Evolutionary conservation across 2,888 invertebrate genomes (phyloP).

Genomic region (Octonoba sinensis): DNA sequence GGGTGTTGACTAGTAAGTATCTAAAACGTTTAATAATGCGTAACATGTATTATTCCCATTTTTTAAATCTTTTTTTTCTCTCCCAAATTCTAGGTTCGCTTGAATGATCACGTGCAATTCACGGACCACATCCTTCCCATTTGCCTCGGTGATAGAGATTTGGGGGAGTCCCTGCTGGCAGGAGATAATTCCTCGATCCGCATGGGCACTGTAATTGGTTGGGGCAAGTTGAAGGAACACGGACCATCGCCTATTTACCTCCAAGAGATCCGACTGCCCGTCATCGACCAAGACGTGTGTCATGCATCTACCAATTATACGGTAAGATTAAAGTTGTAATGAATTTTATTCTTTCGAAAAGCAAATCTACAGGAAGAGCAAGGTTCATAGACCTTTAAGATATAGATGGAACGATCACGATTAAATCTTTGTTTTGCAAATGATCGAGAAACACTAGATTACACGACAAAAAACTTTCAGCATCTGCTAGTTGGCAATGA

Average conservation of each 20-base stretch:
- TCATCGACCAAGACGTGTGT: constrained; percentile 66
- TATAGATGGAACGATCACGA: no score
- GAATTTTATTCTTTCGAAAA: no score
- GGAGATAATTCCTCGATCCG: not conserved
- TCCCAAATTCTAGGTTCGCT: not conserved
- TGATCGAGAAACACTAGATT: no score
- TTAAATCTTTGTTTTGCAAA: no score
- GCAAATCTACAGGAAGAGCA: no score
- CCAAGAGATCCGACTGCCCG: constrained; percentile 67
- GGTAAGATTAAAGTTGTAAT: constrained; percentile 21
- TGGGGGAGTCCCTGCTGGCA: constrained; percentile 29
- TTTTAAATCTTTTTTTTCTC: no score
- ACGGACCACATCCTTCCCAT: constrained; percentile 67
- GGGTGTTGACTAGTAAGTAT: no score
- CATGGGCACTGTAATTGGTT: constrained; percentile 67
- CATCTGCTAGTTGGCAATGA: no score
- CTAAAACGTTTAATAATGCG: no score
- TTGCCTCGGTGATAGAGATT: constrained; percentile 65
- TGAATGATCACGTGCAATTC: constrained; percentile 66
- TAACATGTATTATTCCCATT: no score
- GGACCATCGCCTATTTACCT: constrained; percentile 66
- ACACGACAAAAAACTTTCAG: no score
- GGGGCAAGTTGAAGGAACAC: constrained; percentile 67
- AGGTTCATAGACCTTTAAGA: no score
- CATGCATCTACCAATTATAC: constrained; percentile 64